Evolutionary conservation across 2,888 invertebrate species (phyloP).

Genomic region (Cepaea hortensis): DNA sequence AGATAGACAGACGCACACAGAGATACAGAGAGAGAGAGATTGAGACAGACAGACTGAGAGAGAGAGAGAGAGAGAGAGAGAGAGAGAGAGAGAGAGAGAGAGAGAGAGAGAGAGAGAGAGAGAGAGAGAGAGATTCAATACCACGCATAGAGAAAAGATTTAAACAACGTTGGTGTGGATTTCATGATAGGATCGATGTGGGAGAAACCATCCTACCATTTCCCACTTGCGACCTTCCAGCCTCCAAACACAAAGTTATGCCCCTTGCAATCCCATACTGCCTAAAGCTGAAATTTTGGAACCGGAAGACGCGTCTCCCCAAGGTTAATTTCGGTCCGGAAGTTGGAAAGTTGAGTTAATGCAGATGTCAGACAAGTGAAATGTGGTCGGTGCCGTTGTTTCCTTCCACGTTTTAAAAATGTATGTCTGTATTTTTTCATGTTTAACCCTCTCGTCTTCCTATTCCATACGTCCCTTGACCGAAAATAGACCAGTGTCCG

Average conservation of each 20-base stretch:
- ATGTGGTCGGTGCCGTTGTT: not conserved
- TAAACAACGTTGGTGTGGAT: too few relatives aligned
- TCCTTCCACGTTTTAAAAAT: not conserved
- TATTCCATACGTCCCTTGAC: not conserved
- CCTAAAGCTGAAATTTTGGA: conserved; percentile 33
- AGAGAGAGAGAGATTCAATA: not conserved
- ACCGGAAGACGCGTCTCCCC: conserved; percentile 37
- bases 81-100: not conserved
- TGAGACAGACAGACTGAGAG: not conserved
- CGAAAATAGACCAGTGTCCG: conserved; percentile 8
- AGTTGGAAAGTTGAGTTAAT: conserved; percentile 38
- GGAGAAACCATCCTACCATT: too few relatives aligned
- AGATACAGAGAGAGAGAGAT: not conserved
- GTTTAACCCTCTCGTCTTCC: not conserved
- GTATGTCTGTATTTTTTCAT: not conserved
- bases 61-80: not conserved
- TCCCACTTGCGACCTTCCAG: too few relatives aligned
- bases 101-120: not conserved
- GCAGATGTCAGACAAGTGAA: conserved; percentile 15
- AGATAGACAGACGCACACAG: not conserved
- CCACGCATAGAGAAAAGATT: too few relatives aligned
- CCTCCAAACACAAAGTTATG: not conserved
- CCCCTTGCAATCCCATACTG: conserved; percentile 12
- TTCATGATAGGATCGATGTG: too few relatives aligned
- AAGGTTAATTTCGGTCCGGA: conserved; percentile 41